A percentile compares a stretch with the other conserved stretches of the same genome.
These are phyloP conservation scores for Oxystoma pomonae DNA, from an alignment of 2,888 invertebrate species.

Conservation along the genomic window DNA sequence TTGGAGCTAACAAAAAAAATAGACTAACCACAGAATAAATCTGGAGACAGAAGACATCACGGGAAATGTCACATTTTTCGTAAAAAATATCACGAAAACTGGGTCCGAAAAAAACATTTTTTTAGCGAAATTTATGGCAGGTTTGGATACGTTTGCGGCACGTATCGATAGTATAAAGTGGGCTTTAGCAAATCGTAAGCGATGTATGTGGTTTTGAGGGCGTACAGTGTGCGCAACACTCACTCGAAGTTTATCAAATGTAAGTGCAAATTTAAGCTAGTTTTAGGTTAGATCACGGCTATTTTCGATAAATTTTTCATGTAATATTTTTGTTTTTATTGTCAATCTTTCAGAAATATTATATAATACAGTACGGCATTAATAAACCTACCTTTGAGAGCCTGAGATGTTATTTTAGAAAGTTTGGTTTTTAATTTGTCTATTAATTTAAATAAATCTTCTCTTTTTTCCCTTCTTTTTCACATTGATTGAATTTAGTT, in stretches of 20 bases:
- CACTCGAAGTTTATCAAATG: conserved; percentile 34
- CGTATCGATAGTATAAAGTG: neutral
- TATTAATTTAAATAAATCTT: too few species aligned
- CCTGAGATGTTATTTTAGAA: too few species aligned
- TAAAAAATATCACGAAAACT: neutral
- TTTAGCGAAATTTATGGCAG: conserved; percentile 1
- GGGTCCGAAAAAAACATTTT: neutral
- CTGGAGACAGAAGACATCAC: neutral
- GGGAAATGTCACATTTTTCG: neutral
- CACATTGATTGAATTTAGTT: too few species aligned
- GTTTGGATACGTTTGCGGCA: neutral
- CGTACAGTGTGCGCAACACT: conserved; percentile 33
- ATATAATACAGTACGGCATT: neutral
- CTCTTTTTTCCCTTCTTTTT: too few species aligned
- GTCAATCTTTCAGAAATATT: neutral
- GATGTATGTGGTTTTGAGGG: conserved; percentile 40
- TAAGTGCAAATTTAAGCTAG: conserved; percentile 28
- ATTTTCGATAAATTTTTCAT: conserved; percentile 7
- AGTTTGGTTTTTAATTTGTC: too few species aligned
- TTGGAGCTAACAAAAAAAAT: too few species aligned
- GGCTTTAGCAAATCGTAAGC: conserved; percentile 14
- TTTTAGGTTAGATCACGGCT: conserved; percentile 26
- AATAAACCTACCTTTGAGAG: too few species aligned
- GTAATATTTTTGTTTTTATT: neutral
- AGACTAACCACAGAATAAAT: too few species aligned